Evolutionary conservation across 2,113 vertebrate genomes (phyloP), one percentile per base, ranked within the genome.

Genomic region (Ceyx margarethae): DNA sequence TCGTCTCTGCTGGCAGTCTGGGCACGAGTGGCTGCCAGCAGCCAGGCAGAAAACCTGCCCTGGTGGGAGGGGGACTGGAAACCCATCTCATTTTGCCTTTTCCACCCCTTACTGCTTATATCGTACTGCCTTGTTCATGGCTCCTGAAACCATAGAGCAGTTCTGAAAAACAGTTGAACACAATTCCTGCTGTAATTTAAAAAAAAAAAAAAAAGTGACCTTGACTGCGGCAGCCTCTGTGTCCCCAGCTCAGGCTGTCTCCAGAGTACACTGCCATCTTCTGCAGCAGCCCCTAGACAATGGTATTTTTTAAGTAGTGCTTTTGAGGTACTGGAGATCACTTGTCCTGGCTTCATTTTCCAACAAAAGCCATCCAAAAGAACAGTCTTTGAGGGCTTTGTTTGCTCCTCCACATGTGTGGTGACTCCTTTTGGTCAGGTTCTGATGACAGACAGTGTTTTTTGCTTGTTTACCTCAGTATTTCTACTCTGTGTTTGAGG

Each of bases 371-470:
- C 15, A 5, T 16, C 43, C 4, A 1, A 10, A 9, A 14, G 50
- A 35, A 13, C 6, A 3, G 5, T 8, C 46, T 15, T 15, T 3
- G 3, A 48, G 65, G 64, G 69, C 69, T 60, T 51, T 33, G 0
- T 26, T 81, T 16, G 58, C 71, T 13, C 0, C 42, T 43, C n/a
- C 10, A 0, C 8, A 1, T 5, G 19, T 28, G 2, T 9, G 53
- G 26, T 35, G 33, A 2, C 51, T 85, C 53, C 61, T n/a, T 16
- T 25, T 2, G 40, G 3, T 19, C 56, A 18, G 48, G n/a, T 15
- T 46, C 66, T 9, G 0, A 43, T 16, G 0, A 6, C 42, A 4
- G 42, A 5, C 23, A 3, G 13, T 60, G 12, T 21, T 15, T 29
- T 13, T 26, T 21, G 7, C 77, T 45, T 19, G 42, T 53, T 86